Percentiles rank a stretch among this genome's conserved stretches.
phyloP scores from a whole-genome alignment of 2,797 vertebrate species.

The Scarus forsteni region DNA sequence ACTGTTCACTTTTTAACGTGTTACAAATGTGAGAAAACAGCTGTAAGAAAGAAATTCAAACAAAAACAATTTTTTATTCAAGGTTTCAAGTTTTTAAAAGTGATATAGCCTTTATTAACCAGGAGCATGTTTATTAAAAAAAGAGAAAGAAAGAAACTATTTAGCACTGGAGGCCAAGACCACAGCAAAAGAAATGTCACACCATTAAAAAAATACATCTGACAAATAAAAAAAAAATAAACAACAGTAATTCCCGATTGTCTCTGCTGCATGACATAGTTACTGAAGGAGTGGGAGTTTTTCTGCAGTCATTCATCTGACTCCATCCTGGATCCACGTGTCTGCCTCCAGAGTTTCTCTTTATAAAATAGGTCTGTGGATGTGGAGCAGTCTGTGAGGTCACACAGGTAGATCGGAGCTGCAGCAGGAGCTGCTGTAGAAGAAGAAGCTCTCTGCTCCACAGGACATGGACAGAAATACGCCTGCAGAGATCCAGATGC shows the following conservation, averaged over 20 bases:
- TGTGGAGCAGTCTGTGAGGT: slow-evolving; percentile 52
- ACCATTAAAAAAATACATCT: no score
- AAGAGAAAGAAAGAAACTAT: no score
- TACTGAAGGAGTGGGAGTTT: neutral
- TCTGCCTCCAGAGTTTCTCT: slow-evolving; percentile 13
- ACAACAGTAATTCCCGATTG: neutral
- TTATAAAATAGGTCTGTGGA: slow-evolving; percentile 49
- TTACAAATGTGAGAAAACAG: neutral
- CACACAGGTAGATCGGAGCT: slow-evolving; percentile 37
- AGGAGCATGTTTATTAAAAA: no score
- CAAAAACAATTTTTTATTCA: no score
- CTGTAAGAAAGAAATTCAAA: neutral
- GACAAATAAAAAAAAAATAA: no score
- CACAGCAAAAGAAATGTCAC: no score
- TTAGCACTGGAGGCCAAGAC: no score
- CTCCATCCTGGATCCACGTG: slow-evolving; percentile 21
- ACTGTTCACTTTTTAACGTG: neutral
- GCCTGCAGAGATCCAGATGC: neutral
- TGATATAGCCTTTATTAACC: no score
- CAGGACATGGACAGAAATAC: neutral
- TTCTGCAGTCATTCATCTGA: neutral
- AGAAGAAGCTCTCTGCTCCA: neutral
- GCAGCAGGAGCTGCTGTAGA: neutral
- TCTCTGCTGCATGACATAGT: neutral
- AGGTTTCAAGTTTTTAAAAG: no score